Evolutionary conservation across 2,113 vertebrate genomes (phyloP).

Genomic region (Pangasianodon hypophthalmus): DNA sequence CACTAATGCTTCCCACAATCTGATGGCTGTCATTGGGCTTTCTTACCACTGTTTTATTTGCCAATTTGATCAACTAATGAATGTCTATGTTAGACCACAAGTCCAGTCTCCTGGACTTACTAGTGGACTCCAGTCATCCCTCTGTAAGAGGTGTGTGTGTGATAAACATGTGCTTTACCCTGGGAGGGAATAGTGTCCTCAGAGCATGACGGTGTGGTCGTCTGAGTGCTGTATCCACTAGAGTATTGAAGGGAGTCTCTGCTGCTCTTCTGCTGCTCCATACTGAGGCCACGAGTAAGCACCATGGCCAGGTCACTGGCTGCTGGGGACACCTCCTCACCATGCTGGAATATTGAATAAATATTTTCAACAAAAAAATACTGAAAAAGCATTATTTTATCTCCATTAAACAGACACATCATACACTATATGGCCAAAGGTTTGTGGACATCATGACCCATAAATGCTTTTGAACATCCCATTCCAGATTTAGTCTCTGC

Average conservation of each 20-base stretch:
- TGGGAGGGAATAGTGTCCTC: slow-evolving; percentile 98
- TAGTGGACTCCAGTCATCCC: background rate
- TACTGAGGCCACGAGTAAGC: slow-evolving; percentile 88
- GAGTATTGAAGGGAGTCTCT: slow-evolving; percentile 94
- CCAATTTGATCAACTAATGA: background rate
- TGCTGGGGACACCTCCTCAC: slow-evolving; percentile 90
- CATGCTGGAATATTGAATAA: slow-evolving; percentile 74
- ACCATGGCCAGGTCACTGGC: slow-evolving; percentile 96
- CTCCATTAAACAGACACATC: background rate
- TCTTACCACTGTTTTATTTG: background rate
- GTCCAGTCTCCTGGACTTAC: background rate
- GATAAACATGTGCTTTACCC: slow-evolving; percentile 70
- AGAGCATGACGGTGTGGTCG: slow-evolving; percentile 93
- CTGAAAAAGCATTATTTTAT: background rate
- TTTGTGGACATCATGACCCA: background rate
- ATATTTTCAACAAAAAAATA: background rate
- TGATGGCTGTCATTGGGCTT: background rate
- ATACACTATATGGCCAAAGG: background rate
- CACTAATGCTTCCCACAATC: background rate
- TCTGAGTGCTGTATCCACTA: slow-evolving; percentile 95
- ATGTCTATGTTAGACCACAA: background rate
- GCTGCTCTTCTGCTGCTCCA: slow-evolving; percentile 96
- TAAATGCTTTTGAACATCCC: background rate
- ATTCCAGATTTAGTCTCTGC: background rate
- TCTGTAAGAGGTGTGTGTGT: background rate